Percentiles rank a stretch among this genome's conserved stretches.
These are phyloP conservation scores for Bombus consobrinus DNA, from an alignment of 1,140 invertebrate species.

Conservation along the genomic window DNA sequence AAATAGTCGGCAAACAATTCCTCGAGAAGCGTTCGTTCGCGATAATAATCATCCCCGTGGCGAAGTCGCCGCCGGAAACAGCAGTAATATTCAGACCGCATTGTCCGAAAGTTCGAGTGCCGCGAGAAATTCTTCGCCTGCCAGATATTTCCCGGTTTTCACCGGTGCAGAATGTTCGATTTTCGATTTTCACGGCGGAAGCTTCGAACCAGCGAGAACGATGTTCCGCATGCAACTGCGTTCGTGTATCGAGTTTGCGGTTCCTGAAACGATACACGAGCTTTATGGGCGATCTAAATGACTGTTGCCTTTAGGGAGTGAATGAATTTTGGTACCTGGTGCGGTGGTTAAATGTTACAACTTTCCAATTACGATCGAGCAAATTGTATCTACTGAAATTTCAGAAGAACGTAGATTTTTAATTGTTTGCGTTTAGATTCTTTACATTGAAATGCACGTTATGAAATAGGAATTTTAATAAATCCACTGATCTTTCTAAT, in stretches of 20 bases:
- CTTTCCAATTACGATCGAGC: too few species aligned
- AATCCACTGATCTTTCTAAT: too few species aligned
- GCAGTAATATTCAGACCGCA: slow-evolving; percentile 15
- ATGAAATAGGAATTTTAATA: too few species aligned
- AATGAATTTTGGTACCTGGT: neutral
- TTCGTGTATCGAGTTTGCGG: neutral
- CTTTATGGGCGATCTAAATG: neutral
- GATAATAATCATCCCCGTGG: slow-evolving; percentile 12
- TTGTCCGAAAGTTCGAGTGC: slow-evolving; percentile 6
- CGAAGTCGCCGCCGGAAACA: slow-evolving; percentile 25
- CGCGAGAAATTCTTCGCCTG: slow-evolving; percentile 3
- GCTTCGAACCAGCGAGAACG: neutral
- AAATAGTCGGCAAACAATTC: slow-evolving; percentile 13
- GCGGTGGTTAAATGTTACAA: too few species aligned
- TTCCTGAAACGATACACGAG: neutral
- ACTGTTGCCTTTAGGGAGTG: neutral
- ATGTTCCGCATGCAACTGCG: neutral
- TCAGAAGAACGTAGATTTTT: too few species aligned
- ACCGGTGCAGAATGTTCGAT: neutral
- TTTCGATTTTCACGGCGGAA: slow-evolving; percentile 3
- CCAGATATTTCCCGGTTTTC: neutral
- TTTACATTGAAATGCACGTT: too few species aligned
- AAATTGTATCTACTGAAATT: too few species aligned
- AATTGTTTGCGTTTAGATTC: too few species aligned
- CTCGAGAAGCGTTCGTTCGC: slow-evolving; percentile 10